Percentiles rank a stretch among this genome's conserved stretches.
phyloP scores from a whole-genome alignment of 2,797 vertebrate genomes.

The Pipistrellus pygmaeus region DNA sequence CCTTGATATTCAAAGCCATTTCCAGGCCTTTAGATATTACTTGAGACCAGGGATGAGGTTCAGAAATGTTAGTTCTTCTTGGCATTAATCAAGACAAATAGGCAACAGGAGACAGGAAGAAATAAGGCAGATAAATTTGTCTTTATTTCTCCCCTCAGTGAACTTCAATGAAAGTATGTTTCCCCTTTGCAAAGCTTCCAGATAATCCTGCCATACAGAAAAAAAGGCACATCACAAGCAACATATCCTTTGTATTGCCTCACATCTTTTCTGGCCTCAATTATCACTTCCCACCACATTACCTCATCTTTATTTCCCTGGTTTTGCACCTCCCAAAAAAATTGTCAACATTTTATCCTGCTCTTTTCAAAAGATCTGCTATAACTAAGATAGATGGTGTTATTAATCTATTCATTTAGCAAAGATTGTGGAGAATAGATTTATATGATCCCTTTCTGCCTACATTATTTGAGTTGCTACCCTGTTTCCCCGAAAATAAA shows the following conservation, averaged over 20 bases:
- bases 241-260: neutral
- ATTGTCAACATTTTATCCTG: neutral
- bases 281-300: neutral
- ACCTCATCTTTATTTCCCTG: neutral
- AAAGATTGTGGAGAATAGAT: neutral
- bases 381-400: neutral
- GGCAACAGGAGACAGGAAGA: neutral
- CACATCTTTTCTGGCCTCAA: neutral
- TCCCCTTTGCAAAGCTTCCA: neutral
- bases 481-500: too few species aligned
- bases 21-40: neutral
- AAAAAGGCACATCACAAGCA: neutral
- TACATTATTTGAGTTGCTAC: neutral
- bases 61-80: neutral
- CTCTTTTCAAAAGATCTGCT: neutral
- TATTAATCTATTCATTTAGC: constrained; percentile 6
- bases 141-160: neutral
- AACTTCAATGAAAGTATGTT: neutral
- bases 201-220: neutral
- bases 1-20: neutral
- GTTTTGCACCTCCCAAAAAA: neutral
- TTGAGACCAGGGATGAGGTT: neutral
- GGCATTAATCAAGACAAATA: neutral
- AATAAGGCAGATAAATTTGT: neutral
- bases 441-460: neutral